Base-by-base conservation (phyloP, 2,797 vertebrate genomes). In the Gastrophryne carolinensis region DNA sequence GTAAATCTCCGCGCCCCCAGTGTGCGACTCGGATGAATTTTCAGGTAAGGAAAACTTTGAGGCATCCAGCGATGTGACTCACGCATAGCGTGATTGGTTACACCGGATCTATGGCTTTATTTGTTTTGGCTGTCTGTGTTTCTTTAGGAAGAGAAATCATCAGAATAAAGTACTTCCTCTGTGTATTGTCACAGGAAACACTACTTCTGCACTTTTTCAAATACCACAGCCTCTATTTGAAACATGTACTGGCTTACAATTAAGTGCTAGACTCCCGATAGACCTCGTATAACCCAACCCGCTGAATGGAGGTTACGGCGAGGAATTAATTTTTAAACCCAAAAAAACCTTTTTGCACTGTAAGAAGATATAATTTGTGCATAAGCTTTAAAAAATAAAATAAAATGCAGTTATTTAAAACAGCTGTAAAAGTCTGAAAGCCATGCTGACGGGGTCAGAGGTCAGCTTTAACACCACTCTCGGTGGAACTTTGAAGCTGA, bases 401-500 rank as follows among this genome's bases (percentile, higher is more conserved):
- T 82, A 88, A 85, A 83, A 75, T 85, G 83, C 87, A 87, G 94
- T 96, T 95, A 97, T 96, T 91, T 90, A 93, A 92, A 95, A 92
- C 95, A 97, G 94, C 94, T 97, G 94, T 89, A 86, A 84, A 81
- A 83, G 88, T 84, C 85, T 90, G 89, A 92, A 93, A 85, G 87
- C 85, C 89, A 89, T 92, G 90, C 90, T 89, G 64, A 84, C 19
- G 34, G 73, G 92, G 92, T 92, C 86, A 86, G 79, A 88, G 94
- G 93, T 97, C 93, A 92, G 90, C 90, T 91, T 91, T 94, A 94
- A 96, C 93, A 92, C 92, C 88, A 91, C 94, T 93, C 93, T 94
- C 88, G 80, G 86, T 89, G 85, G 90, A 91, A 92, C 94, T 96
- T 97, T 96, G 94, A 96, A 95, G 93, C 82, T 94, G 92, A 92